These are phyloP conservation scores for Platysternon megacephalum DNA, from an alignment of 2,113 vertebrate genomes.

Conservation along the genomic window DNA sequence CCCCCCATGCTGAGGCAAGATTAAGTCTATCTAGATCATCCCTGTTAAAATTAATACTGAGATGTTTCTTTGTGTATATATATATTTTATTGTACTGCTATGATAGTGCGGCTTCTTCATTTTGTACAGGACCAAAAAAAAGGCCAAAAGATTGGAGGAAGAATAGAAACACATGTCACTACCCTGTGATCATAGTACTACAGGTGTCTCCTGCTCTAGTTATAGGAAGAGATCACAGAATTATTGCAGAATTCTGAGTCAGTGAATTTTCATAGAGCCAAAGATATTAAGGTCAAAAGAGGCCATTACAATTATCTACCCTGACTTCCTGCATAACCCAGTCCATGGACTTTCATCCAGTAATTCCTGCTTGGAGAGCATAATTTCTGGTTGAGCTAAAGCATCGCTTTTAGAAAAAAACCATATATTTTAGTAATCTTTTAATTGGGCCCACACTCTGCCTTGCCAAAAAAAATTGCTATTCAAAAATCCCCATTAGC, in stretches of 20 bases:
- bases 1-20: background rate
- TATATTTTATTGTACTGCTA: background rate
- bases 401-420: background rate
- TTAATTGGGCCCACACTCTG: background rate
- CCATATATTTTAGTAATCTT: background rate
- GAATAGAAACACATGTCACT: background rate
- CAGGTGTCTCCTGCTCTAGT: background rate
- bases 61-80: background rate
- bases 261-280: background rate
- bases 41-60: background rate
- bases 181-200: background rate
- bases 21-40: background rate
- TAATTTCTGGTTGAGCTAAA: background rate
- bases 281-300: background rate
- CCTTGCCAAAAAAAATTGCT: background rate
- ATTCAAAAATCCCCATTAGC: background rate
- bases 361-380: background rate
- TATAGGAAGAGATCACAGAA: background rate
- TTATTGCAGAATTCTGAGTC: background rate
- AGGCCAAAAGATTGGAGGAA: background rate
- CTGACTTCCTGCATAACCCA: background rate
- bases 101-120: background rate
- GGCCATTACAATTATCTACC: background rate
- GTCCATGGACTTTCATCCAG: background rate
- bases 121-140: background rate